phyloP scores from a whole-genome alignment of 53 echinoderm and acorn worm species.

The Antedon mediterranea region DNA sequence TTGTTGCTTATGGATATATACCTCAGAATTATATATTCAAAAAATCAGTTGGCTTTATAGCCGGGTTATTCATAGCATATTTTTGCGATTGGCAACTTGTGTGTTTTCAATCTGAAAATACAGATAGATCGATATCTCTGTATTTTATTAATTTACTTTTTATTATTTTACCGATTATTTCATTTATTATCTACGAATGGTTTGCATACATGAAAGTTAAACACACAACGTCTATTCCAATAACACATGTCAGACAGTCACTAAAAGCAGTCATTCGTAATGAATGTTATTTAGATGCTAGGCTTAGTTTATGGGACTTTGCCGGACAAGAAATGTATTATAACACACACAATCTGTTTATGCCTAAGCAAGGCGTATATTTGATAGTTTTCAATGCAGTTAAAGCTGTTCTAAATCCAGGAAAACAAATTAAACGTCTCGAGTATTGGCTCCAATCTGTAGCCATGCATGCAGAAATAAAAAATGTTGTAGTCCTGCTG shows the following conservation, averaged over 20 bases:
- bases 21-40: not conserved
- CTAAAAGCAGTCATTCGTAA: not conserved
- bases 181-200: not conserved
- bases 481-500: not conserved
- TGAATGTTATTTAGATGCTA: not conserved
- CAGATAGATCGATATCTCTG: no score
- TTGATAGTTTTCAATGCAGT: not conserved
- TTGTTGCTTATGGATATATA: not conserved
- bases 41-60: not conserved
- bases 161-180: not conserved
- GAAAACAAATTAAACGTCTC: not conserved
- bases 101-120: not conserved
- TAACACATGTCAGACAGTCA: not conserved
- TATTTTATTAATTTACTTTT: not conserved
- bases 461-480: not conserved
- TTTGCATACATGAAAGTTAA: not conserved
- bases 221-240: not conserved
- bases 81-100: not conserved
- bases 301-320: not conserved
- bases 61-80: not conserved
- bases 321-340: not conserved
- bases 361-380: not conserved
- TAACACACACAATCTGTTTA: not conserved
- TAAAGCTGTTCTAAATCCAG: not conserved
- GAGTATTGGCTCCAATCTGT: not conserved